phyloP scores from a whole-genome alignment of 2,797 vertebrate genomes.

The Siniperca obscura region DNA sequence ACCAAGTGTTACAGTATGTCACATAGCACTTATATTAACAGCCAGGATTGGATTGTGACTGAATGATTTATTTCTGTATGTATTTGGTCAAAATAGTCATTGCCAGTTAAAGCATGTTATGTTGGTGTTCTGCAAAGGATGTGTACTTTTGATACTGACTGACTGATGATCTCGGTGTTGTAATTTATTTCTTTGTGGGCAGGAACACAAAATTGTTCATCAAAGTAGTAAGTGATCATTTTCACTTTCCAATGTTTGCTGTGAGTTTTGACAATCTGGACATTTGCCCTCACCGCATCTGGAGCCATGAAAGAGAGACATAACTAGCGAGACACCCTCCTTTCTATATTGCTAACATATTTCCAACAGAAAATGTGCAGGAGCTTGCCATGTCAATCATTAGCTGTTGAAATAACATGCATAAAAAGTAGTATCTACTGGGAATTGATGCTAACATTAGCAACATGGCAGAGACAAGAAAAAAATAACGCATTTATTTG shows the following conservation, averaged over 20 bases:
- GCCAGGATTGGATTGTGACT: not conserved
- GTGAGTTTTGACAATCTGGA: not conserved
- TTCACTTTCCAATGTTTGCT: not conserved
- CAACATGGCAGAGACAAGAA: too few species aligned
- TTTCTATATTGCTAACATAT: not conserved
- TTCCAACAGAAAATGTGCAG: not conserved
- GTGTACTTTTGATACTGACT: not conserved
- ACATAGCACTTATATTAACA: not conserved
- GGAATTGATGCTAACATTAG: not conserved
- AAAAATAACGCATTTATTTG: too few species aligned
- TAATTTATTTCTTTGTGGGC: not conserved
- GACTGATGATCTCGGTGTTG: not conserved
- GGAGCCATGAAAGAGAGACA: not conserved
- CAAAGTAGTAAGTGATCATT: not conserved
- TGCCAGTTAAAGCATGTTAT: not conserved
- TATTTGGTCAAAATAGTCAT: not conserved
- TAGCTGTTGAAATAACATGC: not conserved
- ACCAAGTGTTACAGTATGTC: slow-evolving; percentile 6
- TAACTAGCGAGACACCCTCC: not conserved
- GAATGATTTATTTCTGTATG: not conserved
- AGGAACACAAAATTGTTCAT: not conserved
- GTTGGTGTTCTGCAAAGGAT: not conserved
- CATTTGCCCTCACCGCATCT: slow-evolving; percentile 1
- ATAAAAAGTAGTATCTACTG: not conserved
- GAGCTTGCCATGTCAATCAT: not conserved